phyloP scores from a whole-genome alignment of 2,888 invertebrate species.

The Chrysina gloriosa region DNA sequence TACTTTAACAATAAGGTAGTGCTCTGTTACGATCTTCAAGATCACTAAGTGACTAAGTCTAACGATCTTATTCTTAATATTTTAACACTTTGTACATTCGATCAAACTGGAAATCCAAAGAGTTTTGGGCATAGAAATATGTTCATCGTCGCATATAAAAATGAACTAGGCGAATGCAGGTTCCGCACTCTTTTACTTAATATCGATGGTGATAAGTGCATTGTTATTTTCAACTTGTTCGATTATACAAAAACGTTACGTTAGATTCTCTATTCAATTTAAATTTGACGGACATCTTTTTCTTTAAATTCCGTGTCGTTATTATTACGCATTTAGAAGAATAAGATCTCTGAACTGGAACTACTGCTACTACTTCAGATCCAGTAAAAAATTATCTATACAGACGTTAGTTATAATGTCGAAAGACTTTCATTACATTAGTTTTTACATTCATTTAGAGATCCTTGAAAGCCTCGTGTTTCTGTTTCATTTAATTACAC shows the following conservation, averaged over 20 bases:
- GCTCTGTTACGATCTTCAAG: slow-evolving; percentile 26
- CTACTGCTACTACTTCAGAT: slow-evolving; percentile 57
- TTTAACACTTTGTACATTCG: slow-evolving; percentile 19
- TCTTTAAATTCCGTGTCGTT: slow-evolving; percentile 11
- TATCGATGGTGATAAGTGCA: no score
- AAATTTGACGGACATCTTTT: slow-evolving; percentile 28
- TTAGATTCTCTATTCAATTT: slow-evolving; percentile 9
- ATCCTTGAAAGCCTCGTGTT: slow-evolving; percentile 60
- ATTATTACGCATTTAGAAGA: slow-evolving; percentile 35
- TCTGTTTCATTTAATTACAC: slow-evolving; percentile 33
- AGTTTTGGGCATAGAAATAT: no score
- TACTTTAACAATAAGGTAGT: slow-evolving; percentile 40
- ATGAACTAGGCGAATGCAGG: no score
- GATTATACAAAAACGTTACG: slow-evolving; percentile 16
- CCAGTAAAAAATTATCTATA: slow-evolving; percentile 65
- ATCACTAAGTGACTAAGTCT: slow-evolving; percentile 25
- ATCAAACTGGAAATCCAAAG: not conserved
- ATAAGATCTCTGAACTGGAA: slow-evolving; percentile 56
- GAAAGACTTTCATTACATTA: slow-evolving; percentile 58
- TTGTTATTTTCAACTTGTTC: slow-evolving; percentile 3
- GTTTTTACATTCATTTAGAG: slow-evolving; percentile 59
- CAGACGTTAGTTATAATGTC: slow-evolving; percentile 60
- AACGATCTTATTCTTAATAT: slow-evolving; percentile 42
- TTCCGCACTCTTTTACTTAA: no score
- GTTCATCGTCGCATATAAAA: no score